phyloP scores from a whole-genome alignment of 2,888 invertebrate genomes.

The Drosophila bunnanda region DNA sequence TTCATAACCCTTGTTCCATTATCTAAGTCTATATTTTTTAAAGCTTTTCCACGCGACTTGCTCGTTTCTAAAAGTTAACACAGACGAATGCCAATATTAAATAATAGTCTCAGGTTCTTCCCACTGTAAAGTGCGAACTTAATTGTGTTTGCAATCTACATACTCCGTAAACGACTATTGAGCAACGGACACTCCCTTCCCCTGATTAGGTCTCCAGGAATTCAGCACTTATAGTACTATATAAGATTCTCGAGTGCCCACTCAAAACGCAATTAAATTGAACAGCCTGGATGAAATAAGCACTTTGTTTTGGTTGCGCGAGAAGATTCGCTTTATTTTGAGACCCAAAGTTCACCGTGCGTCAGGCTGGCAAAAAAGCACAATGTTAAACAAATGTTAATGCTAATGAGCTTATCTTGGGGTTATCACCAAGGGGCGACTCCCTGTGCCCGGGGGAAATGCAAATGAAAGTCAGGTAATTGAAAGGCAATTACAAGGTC shows the following conservation, averaged over 20 bases:
- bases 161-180: slow-evolving; percentile 15
- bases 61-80: slow-evolving; percentile 5
- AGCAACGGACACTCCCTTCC: slow-evolving; percentile 32
- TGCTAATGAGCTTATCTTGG: slow-evolving; percentile 61
- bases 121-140: slow-evolving; percentile 14
- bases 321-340: slow-evolving; percentile 23
- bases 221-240: neutral
- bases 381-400: slow-evolving; percentile 59
- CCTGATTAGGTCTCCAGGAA: slow-evolving; percentile 17
- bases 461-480: slow-evolving; percentile 62
- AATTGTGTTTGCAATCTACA: slow-evolving; percentile 14
- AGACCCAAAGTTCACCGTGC: slow-evolving; percentile 46
- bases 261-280: slow-evolving; percentile 45
- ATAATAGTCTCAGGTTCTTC: slow-evolving; percentile 1
- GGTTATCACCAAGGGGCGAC: slow-evolving; percentile 65
- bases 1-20: slow-evolving; percentile 1
- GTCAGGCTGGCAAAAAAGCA: slow-evolving; percentile 33
- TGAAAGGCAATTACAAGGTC: slow-evolving; percentile 63
- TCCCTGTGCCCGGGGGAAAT: slow-evolving; percentile 37
- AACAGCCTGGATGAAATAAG: slow-evolving; percentile 33
- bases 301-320: slow-evolving; percentile 39
- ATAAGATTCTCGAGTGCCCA: slow-evolving; percentile 28
- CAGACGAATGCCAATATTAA: slow-evolving; percentile 22
- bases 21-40: neutral
- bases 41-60: slow-evolving; percentile 3